Evolutionary conservation across 1,140 invertebrate genomes (phyloP).

Genomic region (Macrobrachium nipponense): DNA sequence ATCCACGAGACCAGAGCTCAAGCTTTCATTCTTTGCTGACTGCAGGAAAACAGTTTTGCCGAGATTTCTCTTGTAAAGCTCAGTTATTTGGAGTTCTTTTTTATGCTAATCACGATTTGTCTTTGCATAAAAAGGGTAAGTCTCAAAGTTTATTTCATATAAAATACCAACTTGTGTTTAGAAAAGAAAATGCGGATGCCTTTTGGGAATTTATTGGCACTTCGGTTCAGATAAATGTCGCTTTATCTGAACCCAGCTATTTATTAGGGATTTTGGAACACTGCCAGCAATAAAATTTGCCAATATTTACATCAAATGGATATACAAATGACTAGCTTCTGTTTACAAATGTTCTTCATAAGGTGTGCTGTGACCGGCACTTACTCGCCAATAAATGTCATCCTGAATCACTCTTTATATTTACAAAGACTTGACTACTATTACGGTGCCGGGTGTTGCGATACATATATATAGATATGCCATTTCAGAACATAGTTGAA

Average conservation of each 20-base stretch:
- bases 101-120: too few species aligned
- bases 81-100: too few species aligned
- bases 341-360: slow-evolving; percentile 40
- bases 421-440: slow-evolving; percentile 3
- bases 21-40: too few species aligned
- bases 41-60: too few species aligned
- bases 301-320: slow-evolving; percentile 20
- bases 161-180: not conserved
- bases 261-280: not conserved
- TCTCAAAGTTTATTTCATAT: too few species aligned
- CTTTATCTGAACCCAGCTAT: slow-evolving; percentile 9
- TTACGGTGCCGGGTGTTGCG: not conserved
- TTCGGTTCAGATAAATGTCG: slow-evolving; percentile 35
- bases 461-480: too few species aligned
- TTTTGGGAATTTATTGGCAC: slow-evolving; percentile 25
- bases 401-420: slow-evolving; percentile 14
- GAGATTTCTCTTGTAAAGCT: too few species aligned
- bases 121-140: too few species aligned
- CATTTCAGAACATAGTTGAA: too few species aligned
- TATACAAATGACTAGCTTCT: slow-evolving; percentile 27
- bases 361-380: not conserved
- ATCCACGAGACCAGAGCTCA: too few species aligned
- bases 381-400: slow-evolving; percentile 25
- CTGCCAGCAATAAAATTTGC: slow-evolving; percentile 4
- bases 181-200: not conserved